These are phyloP conservation scores for Desoria tigrina DNA, from an alignment of 2,888 invertebrate genomes.

Conservation along the genomic window DNA sequence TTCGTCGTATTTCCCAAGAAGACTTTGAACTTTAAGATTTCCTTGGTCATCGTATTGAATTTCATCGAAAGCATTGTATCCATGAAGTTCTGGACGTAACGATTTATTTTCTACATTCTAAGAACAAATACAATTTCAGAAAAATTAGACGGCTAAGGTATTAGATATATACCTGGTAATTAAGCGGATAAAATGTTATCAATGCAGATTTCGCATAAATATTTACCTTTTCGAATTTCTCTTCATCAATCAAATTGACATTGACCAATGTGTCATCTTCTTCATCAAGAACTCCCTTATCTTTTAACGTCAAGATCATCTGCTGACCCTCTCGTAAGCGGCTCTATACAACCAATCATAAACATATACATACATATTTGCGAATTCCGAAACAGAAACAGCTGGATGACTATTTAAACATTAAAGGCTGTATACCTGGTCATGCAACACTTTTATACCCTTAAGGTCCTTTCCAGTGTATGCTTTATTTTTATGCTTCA, in stretches of 20 bases:
- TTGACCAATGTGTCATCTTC: slow-evolving; percentile 86
- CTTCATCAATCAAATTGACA: slow-evolving; percentile 83
- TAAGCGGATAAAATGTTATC: slow-evolving; percentile 30
- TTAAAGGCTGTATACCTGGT: slow-evolving; percentile 59
- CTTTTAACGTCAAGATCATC: slow-evolving; percentile 89
- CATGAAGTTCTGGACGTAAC: slow-evolving; percentile 69
- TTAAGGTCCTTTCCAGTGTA: slow-evolving; percentile 73
- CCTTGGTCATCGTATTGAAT: slow-evolving; percentile 64
- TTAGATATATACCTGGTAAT: no score
- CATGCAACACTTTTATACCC: slow-evolving; percentile 85
- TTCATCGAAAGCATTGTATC: slow-evolving; percentile 84
- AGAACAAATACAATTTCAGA: slow-evolving; percentile 36
- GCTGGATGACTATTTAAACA: slow-evolving; percentile 6
- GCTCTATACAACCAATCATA: slow-evolving; percentile 55
- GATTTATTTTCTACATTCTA: slow-evolving; percentile 80
- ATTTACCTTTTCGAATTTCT: slow-evolving; percentile 74
- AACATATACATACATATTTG: no score
- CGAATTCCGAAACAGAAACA: neutral
- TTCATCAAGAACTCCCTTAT: slow-evolving; percentile 84
- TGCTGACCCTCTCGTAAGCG: slow-evolving; percentile 75
- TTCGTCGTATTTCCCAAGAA: slow-evolving; percentile 92
- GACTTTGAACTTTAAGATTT: slow-evolving; percentile 62
- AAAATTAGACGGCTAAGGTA: neutral
- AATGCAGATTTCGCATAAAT: no score
- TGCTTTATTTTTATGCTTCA: slow-evolving; percentile 62